A percentile compares a stretch with the other conserved stretches of the same genome.
Evolutionary conservation across 2,113 vertebrate species (phyloP).

Genomic region (Neogobius melanostomus): DNA sequence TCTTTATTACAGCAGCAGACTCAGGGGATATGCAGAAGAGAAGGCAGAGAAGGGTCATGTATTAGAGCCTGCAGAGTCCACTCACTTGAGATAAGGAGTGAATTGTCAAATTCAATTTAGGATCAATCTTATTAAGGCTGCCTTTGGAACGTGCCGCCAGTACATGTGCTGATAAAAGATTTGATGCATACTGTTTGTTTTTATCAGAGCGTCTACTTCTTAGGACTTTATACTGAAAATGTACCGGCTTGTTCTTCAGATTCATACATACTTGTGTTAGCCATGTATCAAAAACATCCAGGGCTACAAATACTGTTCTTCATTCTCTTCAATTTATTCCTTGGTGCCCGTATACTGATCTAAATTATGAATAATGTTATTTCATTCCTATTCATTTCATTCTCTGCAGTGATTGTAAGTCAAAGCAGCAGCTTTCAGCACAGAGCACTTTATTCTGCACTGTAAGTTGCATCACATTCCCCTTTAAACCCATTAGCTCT

Average conservation of each 20-base stretch:
- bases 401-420: neutral
- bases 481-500: neutral
- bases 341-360: no score
- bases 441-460: conserved; percentile 2
- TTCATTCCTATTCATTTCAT: no score
- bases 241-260: neutral
- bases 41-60: neutral
- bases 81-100: neutral
- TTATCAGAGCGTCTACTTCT: neutral
- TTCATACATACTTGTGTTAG: no score
- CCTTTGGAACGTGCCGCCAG: neutral
- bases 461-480: neutral
- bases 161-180: neutral
- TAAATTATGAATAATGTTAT: no score
- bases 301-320: no score
- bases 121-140: neutral
- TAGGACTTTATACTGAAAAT: neutral
- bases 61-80: conserved; percentile 18
- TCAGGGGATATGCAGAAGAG: neutral
- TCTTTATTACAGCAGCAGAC: conserved; percentile 2
- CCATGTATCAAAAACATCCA: no score
- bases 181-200: neutral
- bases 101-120: conserved; percentile 13
- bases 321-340: no score
- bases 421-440: neutral